Percentiles rank a stretch among this genome's conserved stretches.
These are phyloP conservation scores for Drosophila prostipennis DNA, from an alignment of 2,888 invertebrate genomes.

Conservation along the genomic window DNA sequence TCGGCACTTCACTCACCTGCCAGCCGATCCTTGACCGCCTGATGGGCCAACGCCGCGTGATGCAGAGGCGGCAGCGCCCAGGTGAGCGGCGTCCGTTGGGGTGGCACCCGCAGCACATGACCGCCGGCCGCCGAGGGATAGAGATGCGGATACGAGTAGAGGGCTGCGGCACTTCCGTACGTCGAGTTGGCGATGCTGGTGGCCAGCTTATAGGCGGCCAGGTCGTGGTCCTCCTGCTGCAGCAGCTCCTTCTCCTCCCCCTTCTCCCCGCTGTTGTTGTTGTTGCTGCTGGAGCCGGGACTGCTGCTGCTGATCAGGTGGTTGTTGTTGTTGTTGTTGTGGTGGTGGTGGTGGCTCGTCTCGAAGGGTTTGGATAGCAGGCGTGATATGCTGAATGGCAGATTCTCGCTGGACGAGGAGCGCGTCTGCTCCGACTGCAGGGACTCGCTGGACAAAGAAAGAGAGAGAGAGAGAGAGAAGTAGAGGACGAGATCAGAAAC, in stretches of 20 bases:
- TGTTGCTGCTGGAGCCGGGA: constrained; percentile 53
- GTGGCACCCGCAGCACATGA: constrained; percentile 92
- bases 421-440: constrained; percentile 85
- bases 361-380: constrained; percentile 91
- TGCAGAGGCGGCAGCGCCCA: constrained; percentile 85
- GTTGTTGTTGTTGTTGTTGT: constrained; percentile 36
- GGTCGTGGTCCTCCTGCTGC: constrained; percentile 81
- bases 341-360: constrained; percentile 83
- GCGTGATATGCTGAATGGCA: constrained; percentile 93
- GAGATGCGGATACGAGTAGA: constrained; percentile 84
- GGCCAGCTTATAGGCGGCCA: constrained; percentile 83
- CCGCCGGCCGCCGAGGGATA: constrained; percentile 85
- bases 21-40: constrained; percentile 92
- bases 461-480: background rate
- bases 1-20: constrained; percentile 87
- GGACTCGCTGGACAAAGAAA: constrained; percentile 79
- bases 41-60: constrained; percentile 90
- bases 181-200: constrained; percentile 83
- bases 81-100: constrained; percentile 86
- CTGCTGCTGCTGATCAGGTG: constrained; percentile 27
- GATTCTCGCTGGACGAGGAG: constrained; percentile 84
- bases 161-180: constrained; percentile 82
- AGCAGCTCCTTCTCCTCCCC: constrained; percentile 83
- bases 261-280: constrained; percentile 50
- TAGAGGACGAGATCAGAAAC: background rate